A percentile compares a stretch with the other conserved stretches of the same genome.
Conservation (phyloP, 1,140 invertebrate genomes). For the Brachionus rotundiformis region DNA sequence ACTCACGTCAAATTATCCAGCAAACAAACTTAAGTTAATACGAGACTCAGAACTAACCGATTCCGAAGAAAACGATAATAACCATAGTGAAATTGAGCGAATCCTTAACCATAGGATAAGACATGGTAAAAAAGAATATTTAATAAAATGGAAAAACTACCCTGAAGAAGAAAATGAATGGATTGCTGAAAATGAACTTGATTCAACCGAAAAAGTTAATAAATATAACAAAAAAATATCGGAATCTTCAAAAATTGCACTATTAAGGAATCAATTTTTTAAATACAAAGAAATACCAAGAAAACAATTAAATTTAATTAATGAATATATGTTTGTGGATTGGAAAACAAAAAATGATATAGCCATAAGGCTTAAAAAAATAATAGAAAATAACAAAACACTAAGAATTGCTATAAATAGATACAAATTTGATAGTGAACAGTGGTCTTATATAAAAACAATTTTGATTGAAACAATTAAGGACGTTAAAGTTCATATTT, state of each 20-base stretch:
- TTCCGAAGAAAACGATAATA: no score
- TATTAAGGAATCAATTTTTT: no score
- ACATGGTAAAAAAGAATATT: no score
- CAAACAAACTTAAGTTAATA: no score
- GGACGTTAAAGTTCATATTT: not conserved
- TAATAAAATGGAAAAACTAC: not conserved
- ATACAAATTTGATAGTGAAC: not conserved
- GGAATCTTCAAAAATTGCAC: no score
- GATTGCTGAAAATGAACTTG: constrained; percentile 30
- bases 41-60: no score
- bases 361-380: not conserved
- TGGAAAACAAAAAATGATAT: not conserved
- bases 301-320: not conserved
- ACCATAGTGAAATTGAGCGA: no score
- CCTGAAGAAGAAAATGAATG: constrained; percentile 37
- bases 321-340: not conserved
- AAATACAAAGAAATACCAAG: no score
- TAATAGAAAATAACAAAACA: not conserved
- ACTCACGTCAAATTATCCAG: no score
- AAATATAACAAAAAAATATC: no score
- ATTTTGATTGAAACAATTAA: not conserved
- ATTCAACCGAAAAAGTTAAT: not conserved
- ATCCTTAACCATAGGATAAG: no score
- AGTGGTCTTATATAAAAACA: not conserved
- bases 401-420: not conserved